Evolutionary conservation across 2,113 vertebrate genomes (phyloP).

Genomic region (Turdus rufiventris): DNA sequence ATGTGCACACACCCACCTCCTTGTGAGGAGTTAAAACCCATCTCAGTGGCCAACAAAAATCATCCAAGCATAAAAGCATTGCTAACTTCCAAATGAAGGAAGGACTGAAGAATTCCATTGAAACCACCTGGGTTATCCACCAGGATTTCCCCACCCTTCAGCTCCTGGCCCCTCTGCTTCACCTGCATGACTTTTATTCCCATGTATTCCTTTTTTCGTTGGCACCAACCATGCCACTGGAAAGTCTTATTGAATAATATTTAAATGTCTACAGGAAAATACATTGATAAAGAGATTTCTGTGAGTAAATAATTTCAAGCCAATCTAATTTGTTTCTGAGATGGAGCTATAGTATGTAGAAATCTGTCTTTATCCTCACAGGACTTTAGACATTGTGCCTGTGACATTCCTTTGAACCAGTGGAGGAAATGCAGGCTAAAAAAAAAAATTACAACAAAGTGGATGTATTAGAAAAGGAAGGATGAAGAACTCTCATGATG

Average conservation of each 20-base stretch:
- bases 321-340: not conserved
- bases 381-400: not conserved
- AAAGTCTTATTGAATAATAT: not conserved
- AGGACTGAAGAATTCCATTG: not conserved
- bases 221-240: not conserved
- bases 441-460: not conserved
- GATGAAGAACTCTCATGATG: not conserved
- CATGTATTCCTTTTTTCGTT: not conserved
- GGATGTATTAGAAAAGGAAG: not conserved
- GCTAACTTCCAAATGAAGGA: not conserved
- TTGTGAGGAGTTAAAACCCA: accelerated
- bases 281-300: not conserved
- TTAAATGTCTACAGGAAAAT: not conserved
- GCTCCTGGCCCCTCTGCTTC: not conserved
- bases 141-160: not conserved
- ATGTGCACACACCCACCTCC: not conserved
- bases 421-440: not conserved
- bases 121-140: not conserved
- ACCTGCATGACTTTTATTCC: not conserved
- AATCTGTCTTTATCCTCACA: not conserved
- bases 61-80: not conserved
- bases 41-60: not conserved
- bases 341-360: not conserved
- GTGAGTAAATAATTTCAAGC: not conserved
- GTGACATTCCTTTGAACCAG: not conserved